phyloP scores from a whole-genome alignment of 2,797 vertebrate species.

The Moxostoma hubbsi region DNA sequence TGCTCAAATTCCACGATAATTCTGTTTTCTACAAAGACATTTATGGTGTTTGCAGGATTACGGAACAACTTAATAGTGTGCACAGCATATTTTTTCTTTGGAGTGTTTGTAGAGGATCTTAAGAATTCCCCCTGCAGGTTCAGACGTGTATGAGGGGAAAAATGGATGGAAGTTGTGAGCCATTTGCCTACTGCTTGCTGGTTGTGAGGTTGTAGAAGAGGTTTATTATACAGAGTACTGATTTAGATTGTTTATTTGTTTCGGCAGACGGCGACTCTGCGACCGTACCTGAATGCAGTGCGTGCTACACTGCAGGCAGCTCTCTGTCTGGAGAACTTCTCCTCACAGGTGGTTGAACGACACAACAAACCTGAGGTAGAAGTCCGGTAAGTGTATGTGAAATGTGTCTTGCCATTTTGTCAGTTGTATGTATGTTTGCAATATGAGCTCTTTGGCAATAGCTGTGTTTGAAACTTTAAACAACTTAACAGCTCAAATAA shows the following conservation, averaged over 20 bases:
- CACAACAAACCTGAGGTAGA: conserved; percentile 99
- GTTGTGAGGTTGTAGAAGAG: background rate
- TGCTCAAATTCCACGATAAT: background rate
- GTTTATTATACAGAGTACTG: background rate
- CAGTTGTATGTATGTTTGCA: no score
- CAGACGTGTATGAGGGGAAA: conserved; percentile 38
- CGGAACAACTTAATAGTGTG: background rate
- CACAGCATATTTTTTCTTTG: background rate
- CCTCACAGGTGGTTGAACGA: conserved; percentile 95
- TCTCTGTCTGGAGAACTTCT: conserved; percentile 97
- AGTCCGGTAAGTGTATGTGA: conserved; percentile 83
- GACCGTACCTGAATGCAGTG: conserved; percentile 95
- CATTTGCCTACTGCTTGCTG: background rate
- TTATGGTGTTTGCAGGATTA: background rate
- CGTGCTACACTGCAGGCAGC: conserved; percentile 95
- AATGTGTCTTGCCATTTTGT: no score
- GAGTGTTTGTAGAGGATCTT: conserved; percentile 58
- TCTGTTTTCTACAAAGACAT: background rate
- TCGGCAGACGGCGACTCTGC: conserved; percentile 90
- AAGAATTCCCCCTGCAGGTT: conserved; percentile 56
- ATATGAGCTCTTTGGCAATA: no score
- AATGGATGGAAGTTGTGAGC: no score
- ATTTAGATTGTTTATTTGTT: conserved; percentile 1
- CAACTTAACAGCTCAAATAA: no score
- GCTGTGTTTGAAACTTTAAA: no score